These are phyloP conservation scores for Acrossocheilus wenchowensis DNA, from an alignment of 2,797 vertebrate species.

Conservation along the genomic window DNA sequence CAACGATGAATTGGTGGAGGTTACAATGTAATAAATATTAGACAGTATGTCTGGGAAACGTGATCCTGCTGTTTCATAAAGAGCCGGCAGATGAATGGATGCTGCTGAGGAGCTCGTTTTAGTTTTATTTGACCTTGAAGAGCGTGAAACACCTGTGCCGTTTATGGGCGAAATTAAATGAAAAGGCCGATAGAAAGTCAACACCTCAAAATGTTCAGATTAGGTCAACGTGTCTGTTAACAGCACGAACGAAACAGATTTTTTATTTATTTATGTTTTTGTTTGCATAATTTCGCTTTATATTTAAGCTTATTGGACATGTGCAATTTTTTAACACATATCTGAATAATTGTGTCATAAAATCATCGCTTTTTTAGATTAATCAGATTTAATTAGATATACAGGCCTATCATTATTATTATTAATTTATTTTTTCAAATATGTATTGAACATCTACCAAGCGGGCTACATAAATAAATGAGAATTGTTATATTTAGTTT, in stretches of 20 bases:
- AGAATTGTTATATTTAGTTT: conserved; percentile 10
- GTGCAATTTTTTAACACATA: neutral
- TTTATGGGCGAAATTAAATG: neutral
- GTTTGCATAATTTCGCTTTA: neutral
- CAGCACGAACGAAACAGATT: neutral
- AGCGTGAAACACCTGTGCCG: conserved; percentile 1
- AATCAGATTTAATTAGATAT: neutral
- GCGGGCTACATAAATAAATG: neutral
- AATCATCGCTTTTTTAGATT: neutral
- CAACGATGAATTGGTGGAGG: neutral
- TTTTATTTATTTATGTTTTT: neutral
- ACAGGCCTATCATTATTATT: neutral
- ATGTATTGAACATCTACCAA: neutral
- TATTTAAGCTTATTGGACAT: neutral
- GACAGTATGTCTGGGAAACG: conserved; percentile 50
- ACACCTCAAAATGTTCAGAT: neutral
- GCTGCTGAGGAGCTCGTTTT: conserved; percentile 23
- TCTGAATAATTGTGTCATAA: neutral
- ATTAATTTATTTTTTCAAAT: too few relatives aligned
- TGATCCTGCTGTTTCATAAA: conserved; percentile 40
- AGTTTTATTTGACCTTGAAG: conserved; percentile 21
- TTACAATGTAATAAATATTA: conserved; percentile 10
- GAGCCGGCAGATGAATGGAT: conserved; percentile 25
- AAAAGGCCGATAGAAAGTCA: neutral
- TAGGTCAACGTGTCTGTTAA: neutral